A percentile compares a stretch with the other conserved stretches of the same genome.
Conservation (phyloP, 2,888 invertebrate genomes). For the Allacma fusca region DNA sequence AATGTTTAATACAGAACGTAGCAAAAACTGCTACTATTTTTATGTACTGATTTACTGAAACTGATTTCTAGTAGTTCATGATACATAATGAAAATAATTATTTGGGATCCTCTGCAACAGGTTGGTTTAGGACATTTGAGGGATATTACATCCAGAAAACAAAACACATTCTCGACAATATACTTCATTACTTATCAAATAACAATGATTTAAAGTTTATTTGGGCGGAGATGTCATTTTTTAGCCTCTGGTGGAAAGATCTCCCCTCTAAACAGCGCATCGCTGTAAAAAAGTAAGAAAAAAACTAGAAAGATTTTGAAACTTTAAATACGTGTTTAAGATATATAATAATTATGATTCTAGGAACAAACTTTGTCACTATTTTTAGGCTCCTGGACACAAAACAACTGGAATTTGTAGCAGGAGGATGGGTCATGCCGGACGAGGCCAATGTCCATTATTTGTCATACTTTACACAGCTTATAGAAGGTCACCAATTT, state of each 20-base stretch:
- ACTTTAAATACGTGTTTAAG: too few species aligned
- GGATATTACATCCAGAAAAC: constrained; percentile 91
- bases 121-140: constrained; percentile 96
- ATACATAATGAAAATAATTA: too few species aligned
- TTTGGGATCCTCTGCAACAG: too few species aligned
- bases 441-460: constrained; percentile 98
- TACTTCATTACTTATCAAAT: constrained; percentile 82
- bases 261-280: constrained; percentile 72
- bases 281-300: constrained; percentile 68
- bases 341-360: too few species aligned
- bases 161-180: constrained; percentile 86
- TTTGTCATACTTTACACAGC: constrained; percentile 84
- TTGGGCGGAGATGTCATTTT: constrained; percentile 96
- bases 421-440: constrained; percentile 99
- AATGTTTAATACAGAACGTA: too few species aligned
- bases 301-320: too few species aligned
- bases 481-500: constrained; percentile 97
- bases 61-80: too few species aligned
- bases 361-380: too few species aligned
- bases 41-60: too few species aligned
- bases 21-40: too few species aligned
- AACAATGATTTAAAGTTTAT: constrained; percentile 88
- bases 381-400: constrained; percentile 70
- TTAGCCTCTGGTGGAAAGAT: constrained; percentile 91
- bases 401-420: constrained; percentile 93